These are phyloP conservation scores for Eupeodes luniger DNA, from an alignment of 2,888 invertebrate genomes.

Conservation along the genomic window DNA sequence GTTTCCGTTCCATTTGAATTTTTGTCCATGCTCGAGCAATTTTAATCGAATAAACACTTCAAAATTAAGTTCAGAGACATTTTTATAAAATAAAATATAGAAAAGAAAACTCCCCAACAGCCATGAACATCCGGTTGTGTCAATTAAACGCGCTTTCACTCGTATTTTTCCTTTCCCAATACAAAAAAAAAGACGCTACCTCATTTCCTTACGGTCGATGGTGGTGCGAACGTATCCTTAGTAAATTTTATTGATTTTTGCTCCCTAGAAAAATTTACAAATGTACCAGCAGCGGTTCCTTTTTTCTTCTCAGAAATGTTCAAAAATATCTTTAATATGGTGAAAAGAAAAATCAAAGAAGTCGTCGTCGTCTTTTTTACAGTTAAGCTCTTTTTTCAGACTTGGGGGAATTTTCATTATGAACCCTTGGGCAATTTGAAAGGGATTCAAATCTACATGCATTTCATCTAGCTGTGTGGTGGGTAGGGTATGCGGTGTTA, in stretches of 20 bases:
- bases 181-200: background rate
- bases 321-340: constrained; percentile 29
- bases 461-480: constrained; percentile 1
- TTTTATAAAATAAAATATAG: constrained; percentile 2
- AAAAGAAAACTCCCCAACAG: constrained; percentile 4
- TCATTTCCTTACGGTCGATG: background rate
- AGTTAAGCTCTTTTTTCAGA: constrained; percentile 25
- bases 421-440: constrained; percentile 54
- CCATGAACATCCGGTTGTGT: constrained; percentile 62
- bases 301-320: background rate
- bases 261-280: constrained; percentile 21
- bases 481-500: constrained; percentile 41
- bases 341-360: constrained; percentile 22
- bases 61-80: constrained; percentile 36
- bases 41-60: constrained; percentile 74
- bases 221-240: background rate
- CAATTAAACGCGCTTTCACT: constrained; percentile 67
- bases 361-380: constrained; percentile 33
- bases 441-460: constrained; percentile 61
- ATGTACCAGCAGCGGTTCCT: background rate
- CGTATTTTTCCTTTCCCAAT: background rate
- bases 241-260: constrained; percentile 53
- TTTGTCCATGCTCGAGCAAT: constrained; percentile 31
- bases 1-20: constrained; percentile 31
- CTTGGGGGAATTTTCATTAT: constrained; percentile 61